phyloP scores from a whole-genome alignment of 2,888 invertebrate species.

The Bugulina stolonifera region DNA sequence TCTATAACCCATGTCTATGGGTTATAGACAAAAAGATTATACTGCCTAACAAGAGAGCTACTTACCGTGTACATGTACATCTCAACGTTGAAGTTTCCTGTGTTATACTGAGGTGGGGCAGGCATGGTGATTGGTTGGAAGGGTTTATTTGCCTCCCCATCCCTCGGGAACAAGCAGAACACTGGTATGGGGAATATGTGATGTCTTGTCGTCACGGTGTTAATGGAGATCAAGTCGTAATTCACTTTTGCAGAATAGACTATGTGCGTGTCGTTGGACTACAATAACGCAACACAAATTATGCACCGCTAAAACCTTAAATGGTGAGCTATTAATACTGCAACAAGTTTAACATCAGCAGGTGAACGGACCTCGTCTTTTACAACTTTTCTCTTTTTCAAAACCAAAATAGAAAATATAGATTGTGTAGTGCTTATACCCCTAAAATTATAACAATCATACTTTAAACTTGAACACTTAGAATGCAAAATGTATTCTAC shows the following conservation, averaged over 20 bases:
- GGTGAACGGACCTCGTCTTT: too few relatives aligned
- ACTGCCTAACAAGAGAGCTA: too few relatives aligned
- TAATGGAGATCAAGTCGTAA: conserved; percentile 35
- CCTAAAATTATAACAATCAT: too few relatives aligned
- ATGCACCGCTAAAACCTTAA: not conserved
- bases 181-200: conserved; percentile 40
- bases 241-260: conserved; percentile 38
- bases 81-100: conserved; percentile 33
- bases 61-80: conserved; percentile 35
- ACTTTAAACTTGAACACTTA: too few relatives aligned
- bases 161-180: conserved; percentile 38
- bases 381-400: too few relatives aligned
- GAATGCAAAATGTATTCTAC: too few relatives aligned
- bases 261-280: conserved; percentile 41
- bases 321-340: too few relatives aligned
- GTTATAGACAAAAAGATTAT: too few relatives aligned
- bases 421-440: too few relatives aligned
- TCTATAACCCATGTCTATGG: too few relatives aligned
- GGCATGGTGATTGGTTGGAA: conserved; percentile 36
- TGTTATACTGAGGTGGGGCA: conserved; percentile 22
- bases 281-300: not conserved
- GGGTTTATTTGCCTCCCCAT: conserved; percentile 31
- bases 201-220: conserved; percentile 34
- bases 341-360: too few relatives aligned
- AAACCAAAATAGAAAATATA: too few relatives aligned